Base-by-base conservation (phyloP, 2,888 invertebrate genomes). In the Thymelicus lineola region DNA sequence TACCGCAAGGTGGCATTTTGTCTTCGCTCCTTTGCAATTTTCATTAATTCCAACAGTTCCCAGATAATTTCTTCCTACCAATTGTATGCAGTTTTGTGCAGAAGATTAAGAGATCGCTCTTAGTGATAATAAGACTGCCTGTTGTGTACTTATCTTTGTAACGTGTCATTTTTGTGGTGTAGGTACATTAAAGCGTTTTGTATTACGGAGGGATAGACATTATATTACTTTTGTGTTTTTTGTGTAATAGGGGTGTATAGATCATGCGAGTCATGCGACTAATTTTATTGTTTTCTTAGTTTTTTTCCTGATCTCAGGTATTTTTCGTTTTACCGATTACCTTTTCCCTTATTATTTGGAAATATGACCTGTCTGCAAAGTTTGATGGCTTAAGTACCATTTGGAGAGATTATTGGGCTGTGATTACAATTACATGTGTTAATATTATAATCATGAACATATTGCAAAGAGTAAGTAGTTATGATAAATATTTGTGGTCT, bases 401-500 rank as follows among this genome's bases (percentile, higher is more conserved):
- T 0, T 66, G 66, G 66, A 48, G 48, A 48, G 66, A 66, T 66
- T 66, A 66, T n/a, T 48, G 36, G n/a, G 66, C 58, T 20, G 58
- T 66, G 5, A 59, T 59, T n/a, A 45, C 36, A 48, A 59, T 66
- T 17, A 59, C 66, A 10, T 59, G 48, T 48, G 6, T 67, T 12
- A 42, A 67, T 28, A 15, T 67, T n/a, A 10, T 53, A n/a, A 15
- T 60, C 7, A 53, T 67, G 67, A 67, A 4, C 9, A 15, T 60
- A 42, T 59, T 67, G 17, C 20, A 60, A 53, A 53, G 15, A n/a
- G 67, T 67, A 60, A 60, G 60, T 60, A 35, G 9, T 38, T 38
- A 38, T 12, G 12, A 0, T 7, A 2, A 28, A 28, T 17, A 0
- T 38, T 62, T 20, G 35, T 48, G 14, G 12, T 28, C 14, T 28